Evolutionary conservation across 2,113 vertebrate genomes (phyloP).

Genomic region (Mellivora capensis): DNA sequence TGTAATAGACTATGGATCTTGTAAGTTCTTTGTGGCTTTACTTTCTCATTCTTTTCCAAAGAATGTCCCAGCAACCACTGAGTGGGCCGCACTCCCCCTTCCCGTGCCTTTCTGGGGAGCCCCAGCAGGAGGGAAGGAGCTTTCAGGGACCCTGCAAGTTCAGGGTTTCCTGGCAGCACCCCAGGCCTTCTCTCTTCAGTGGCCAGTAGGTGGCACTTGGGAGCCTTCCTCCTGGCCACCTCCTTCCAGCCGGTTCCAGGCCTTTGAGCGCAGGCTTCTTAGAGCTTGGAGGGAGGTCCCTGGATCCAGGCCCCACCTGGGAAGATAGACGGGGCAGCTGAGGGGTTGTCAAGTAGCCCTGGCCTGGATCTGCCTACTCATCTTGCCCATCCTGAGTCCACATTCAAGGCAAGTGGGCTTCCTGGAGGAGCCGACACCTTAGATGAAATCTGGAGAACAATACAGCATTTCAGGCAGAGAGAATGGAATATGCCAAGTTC

Average conservation of each 20-base stretch:
- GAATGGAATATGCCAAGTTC: background rate
- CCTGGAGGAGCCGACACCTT: background rate
- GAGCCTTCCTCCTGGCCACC: background rate
- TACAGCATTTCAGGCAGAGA: background rate
- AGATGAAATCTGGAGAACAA: background rate
- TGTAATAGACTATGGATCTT: background rate
- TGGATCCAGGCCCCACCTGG: background rate
- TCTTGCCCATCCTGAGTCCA: background rate
- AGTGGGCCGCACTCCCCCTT: background rate
- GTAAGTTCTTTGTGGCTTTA: background rate
- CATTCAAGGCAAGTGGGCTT: background rate
- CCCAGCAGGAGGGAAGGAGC: background rate
- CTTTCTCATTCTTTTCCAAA: background rate
- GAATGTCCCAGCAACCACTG: background rate
- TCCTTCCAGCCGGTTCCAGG: background rate
- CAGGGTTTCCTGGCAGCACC: accelerated
- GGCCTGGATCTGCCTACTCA: background rate
- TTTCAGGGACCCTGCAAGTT: background rate
- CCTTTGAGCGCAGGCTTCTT: background rate
- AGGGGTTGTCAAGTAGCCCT: background rate
- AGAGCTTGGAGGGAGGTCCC: too few relatives aligned
- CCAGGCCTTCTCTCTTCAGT: background rate
- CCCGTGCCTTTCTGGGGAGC: background rate
- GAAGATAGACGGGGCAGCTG: background rate
- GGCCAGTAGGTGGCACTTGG: slow-evolving; percentile 42